phyloP scores from a whole-genome alignment of 2,113 vertebrate species.

The Percina caprodes region DNA sequence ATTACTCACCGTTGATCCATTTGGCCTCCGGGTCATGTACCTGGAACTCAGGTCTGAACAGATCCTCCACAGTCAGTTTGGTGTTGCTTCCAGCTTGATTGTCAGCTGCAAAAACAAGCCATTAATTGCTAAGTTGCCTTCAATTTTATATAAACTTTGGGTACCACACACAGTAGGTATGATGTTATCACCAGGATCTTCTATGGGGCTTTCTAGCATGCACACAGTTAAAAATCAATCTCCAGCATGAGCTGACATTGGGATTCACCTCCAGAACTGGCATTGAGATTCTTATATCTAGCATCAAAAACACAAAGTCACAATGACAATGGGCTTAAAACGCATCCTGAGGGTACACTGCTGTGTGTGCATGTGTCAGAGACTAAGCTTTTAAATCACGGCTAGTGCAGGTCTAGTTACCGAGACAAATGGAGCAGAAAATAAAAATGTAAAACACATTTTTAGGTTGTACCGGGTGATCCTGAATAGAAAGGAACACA shows the following conservation, averaged over 20 bases:
- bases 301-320: neutral
- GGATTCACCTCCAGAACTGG: neutral
- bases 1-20: slow-evolving; percentile 94
- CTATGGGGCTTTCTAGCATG: neutral
- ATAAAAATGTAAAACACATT: neutral
- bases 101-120: slow-evolving; percentile 86
- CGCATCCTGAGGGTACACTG: neutral
- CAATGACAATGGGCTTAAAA: neutral
- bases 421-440: neutral
- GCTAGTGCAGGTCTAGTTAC: neutral
- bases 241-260: neutral
- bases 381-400: neutral
- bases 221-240: neutral
- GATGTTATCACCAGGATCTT: neutral
- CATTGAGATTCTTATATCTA: neutral
- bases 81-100: slow-evolving; percentile 90
- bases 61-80: slow-evolving; percentile 92
- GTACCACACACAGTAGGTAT: too few relatives aligned
- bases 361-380: neutral
- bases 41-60: slow-evolving; percentile 91
- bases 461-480: neutral
- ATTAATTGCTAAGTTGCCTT: neutral
- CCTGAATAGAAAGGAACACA: neutral
- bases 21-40: slow-evolving; percentile 92
- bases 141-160: neutral